A percentile compares a stretch with the other conserved stretches of the same genome.
Conservation (phyloP, 37 sponge, comb jelly and placozoan species). For the Axinella damicornis region DNA sequence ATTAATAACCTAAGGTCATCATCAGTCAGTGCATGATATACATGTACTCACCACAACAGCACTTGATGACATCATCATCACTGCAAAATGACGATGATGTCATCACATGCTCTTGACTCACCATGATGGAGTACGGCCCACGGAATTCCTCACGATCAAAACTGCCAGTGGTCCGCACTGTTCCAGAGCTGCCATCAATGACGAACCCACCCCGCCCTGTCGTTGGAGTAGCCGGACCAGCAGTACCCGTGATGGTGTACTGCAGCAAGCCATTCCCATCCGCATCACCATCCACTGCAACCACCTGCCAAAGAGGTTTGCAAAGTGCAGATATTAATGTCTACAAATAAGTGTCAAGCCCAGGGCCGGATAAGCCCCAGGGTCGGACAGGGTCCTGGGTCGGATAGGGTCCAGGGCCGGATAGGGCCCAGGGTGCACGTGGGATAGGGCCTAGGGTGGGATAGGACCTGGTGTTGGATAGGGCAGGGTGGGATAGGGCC, state of each 20-base stretch:
- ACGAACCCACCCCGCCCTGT: neutral
- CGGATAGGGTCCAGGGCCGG: too few species aligned
- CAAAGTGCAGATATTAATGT: too few species aligned
- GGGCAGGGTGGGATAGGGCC: too few species aligned
- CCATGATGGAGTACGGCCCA: slow-evolving; percentile 37
- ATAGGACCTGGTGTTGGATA: too few species aligned
- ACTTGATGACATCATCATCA: neutral
- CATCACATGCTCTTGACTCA: too few species aligned
- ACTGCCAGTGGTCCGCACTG: neutral
- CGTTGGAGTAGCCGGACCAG: neutral
- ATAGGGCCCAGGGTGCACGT: too few species aligned
- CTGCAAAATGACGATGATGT: too few species aligned
- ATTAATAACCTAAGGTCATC: neutral
- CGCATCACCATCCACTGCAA: slow-evolving; percentile 32
- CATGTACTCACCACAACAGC: too few species aligned
- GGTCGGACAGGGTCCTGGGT: too few species aligned
- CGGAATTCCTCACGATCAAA: slow-evolving; percentile 44
- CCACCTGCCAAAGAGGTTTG: neutral
- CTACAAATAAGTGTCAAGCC: too few species aligned
- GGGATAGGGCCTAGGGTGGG: too few species aligned
- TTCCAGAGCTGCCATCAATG: slow-evolving; percentile 16
- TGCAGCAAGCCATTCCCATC: slow-evolving; percentile 4
- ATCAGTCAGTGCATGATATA: neutral
- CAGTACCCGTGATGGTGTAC: slow-evolving; percentile 22
- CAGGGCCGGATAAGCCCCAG: too few species aligned